Base-by-base conservation (phyloP, 2,888 invertebrate genomes). In the Sacculina carcini region DNA sequence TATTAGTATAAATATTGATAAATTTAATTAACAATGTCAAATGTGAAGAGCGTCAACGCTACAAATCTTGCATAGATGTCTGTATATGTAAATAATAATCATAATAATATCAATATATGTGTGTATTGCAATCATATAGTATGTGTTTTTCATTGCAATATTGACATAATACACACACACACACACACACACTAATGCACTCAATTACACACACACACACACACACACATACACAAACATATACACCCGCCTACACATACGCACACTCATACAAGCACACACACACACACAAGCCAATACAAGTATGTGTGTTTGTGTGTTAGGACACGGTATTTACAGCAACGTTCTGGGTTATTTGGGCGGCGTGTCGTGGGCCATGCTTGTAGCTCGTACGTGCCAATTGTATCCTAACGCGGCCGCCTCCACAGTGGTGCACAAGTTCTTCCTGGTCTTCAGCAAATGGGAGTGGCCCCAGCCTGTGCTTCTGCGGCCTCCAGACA, bases 391-490 rank as follows among this genome's bases (percentile, higher is more conserved):
- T 56, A 92, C 92, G 0, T 98, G 96, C 65, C 98, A 99, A 66
- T 70, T 98, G 34, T 98, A 98, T 70, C 98, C 98, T 4, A 90
- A 92, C 68, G 96, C 96, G 2, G 76, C 81, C 31, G 83, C 96
- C 0, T 81, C 94, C 3, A 90, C 89, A 0, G 69, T 99, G 58
- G 82, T 98, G 51, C 85, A 94, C 67, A 96, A 96, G 68, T 96
- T 99, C 73, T 99, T 99, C 71, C 74, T 94, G 51, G 90, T 99
- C 12, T 96, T 92, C 68, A 86, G 87, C 34, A 82, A 85, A 65
- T 98, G 98, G 96, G 84, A 89, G 64, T 98, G 98, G 98, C 98
- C 98, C 1, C 86, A 89, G 63, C 98, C 98, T 0, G 92, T 99
- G 12, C 69, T 96, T 57, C 73, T 99, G 19, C 94, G 92, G 63